Evolutionary conservation across 2,797 vertebrate genomes (phyloP).

Genomic region (Pipistrellus kuhlii): DNA sequence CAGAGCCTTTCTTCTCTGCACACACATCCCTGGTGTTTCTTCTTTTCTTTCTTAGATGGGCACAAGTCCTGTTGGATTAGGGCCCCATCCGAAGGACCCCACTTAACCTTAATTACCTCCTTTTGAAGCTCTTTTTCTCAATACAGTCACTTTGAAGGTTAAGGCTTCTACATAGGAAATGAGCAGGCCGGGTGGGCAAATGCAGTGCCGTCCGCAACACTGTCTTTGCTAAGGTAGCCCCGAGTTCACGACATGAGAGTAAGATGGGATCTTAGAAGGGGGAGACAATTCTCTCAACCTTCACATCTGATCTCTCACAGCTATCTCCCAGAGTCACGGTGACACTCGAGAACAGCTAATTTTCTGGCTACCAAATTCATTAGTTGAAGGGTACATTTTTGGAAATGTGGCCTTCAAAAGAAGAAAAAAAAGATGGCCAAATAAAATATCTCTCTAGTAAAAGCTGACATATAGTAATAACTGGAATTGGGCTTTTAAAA

Average conservation of each 20-base stretch:
- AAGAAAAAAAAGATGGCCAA: background rate
- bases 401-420: background rate
- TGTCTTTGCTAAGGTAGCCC: background rate
- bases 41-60: background rate
- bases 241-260: background rate
- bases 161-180: background rate
- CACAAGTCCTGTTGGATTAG: background rate
- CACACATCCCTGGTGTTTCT: rapidly evolving
- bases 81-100: background rate
- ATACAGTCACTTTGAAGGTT: background rate
- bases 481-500: background rate
- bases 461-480: background rate
- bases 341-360: background rate
- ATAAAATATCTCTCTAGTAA: background rate
- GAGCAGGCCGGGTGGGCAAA: background rate
- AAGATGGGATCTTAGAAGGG: background rate
- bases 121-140: background rate
- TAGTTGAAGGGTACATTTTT: background rate
- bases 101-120: background rate
- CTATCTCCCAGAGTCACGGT: rapidly evolving
- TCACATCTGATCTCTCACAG: background rate
- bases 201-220: no score
- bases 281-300: background rate
- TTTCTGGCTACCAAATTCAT: background rate
- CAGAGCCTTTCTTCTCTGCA: background rate